Evolutionary conservation across 1,140 invertebrate species (phyloP), one percentile per base, ranked within the genome.

Genomic region (Bacillus rossius): DNA sequence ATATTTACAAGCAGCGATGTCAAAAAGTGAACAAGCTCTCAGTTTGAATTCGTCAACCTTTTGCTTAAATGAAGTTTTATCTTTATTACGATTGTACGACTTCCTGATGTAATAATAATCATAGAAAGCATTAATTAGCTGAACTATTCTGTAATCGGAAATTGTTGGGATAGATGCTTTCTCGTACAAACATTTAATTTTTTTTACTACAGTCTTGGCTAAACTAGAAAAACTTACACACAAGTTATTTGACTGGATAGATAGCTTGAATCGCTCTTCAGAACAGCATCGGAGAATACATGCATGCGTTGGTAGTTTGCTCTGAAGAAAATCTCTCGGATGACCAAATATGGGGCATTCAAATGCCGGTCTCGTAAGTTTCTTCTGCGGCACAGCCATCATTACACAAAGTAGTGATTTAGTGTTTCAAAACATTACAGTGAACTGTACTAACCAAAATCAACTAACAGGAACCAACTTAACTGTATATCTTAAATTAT

Each of bases 331-430:
- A 53, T 34, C 4, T 40, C 3, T 23, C 37, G 51, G 51, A n/a
- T 53, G 23, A 40, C 51, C 8, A 53, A 53, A 53, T 53, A 53
- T 53, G 37, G 51, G 23, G 51, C 51, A 53, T 34, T 34, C 29
- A 34, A 34, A 34, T 34, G 29, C 10, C 29, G 4, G 29, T 34
- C 4, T 34, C 4, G 29, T 34, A 34, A 34, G 4, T 34, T 7
- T 34, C 4, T 34, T 34, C 29, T 34, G 4, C 29, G 29, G 10
- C 29, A 34, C 29, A 34, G 29, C 29, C 29, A 34, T 34, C 29
- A 34, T 34, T 10, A 34, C 29, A 34, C 29, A 10, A 34, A 34
- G 29, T 34, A 34, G 5, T 10, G 29, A 34, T n/a, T n/a, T n/a
- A n/a, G n/a, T n/a, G 29, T 34, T 4, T 34, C 29, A 34, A 34